A percentile compares a stretch with the other conserved stretches of the same genome.
Conservation (phyloP, 1,140 invertebrate genomes). For the Agraylea sexmaculata region DNA sequence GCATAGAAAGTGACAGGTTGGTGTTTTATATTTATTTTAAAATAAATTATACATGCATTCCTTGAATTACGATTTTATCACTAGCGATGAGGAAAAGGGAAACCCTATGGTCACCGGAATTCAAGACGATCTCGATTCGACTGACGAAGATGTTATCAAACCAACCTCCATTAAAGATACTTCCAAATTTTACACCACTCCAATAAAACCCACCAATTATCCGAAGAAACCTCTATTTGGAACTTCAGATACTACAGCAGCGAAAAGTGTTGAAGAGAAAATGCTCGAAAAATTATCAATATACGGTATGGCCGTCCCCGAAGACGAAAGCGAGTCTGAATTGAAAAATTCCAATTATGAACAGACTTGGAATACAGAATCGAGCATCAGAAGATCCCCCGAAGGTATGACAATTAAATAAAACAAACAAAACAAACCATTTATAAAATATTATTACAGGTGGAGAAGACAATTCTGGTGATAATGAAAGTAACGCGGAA, state of each 20-base stretch:
- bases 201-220: background rate
- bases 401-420: conserved; percentile 27
- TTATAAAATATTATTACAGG: conserved; percentile 15
- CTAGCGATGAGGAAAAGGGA: conserved; percentile 58
- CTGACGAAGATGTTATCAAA: conserved; percentile 38
- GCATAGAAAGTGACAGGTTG: conserved; percentile 51
- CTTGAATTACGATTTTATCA: conserved; percentile 9
- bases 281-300: conserved; percentile 17
- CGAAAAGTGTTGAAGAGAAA: conserved; percentile 12
- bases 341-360: conserved; percentile 8
- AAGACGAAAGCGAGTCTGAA: conserved; percentile 13
- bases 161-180: conserved; percentile 25
- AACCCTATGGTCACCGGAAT: conserved; percentile 82
- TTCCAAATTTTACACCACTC: background rate
- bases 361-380: conserved; percentile 30
- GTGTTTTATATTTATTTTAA: background rate
- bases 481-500: conserved; percentile 15
- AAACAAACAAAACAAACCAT: too few species aligned
- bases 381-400: conserved; percentile 35
- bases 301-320: background rate
- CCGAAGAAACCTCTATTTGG: background rate
- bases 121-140: conserved; percentile 75
- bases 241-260: conserved; percentile 4
- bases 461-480: conserved; percentile 16
- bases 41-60: conserved; percentile 7